Conservation (phyloP, 2,888 invertebrate species). For the Tipula confusa region DNA sequence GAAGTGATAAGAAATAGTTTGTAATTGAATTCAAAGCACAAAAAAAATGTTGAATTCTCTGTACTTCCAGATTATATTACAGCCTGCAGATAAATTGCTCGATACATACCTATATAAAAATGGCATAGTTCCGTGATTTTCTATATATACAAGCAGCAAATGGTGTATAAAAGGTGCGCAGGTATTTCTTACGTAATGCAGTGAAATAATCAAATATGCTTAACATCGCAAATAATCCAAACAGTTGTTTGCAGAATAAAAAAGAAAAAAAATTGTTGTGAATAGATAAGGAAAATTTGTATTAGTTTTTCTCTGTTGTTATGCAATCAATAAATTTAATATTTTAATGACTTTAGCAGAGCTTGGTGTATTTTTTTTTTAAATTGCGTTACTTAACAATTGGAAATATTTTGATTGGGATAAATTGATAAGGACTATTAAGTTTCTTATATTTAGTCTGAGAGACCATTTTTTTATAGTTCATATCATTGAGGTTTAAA, state of each 20-base stretch:
- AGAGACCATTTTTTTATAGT: not conserved
- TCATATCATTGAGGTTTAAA: not conserved
- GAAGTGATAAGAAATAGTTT: constrained; percentile 15
- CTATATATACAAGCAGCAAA: not conserved
- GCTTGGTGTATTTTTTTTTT: not conserved
- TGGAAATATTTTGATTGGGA: not conserved
- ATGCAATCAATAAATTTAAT: constrained; percentile 12
- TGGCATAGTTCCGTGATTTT: not conserved
- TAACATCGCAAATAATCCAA: not conserved
- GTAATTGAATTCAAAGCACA: not conserved
- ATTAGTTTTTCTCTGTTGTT: not conserved
- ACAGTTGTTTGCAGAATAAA: not conserved
- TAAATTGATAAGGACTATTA: not conserved
- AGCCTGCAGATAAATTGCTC: constrained; percentile 3
- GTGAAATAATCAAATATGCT: not conserved
- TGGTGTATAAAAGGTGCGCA: not conserved
- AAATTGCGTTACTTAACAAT: not conserved
- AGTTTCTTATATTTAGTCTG: not conserved
- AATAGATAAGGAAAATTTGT: constrained; percentile 12
- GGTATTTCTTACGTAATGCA: not conserved
- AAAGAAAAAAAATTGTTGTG: not conserved
- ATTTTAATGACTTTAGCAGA: constrained; percentile 13
- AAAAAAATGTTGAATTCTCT: not conserved
- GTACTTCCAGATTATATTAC: not conserved
- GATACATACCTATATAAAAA: not conserved